Base-by-base conservation (phyloP, 2,113 vertebrate genomes). In the Prietella phreatophila region DNA sequence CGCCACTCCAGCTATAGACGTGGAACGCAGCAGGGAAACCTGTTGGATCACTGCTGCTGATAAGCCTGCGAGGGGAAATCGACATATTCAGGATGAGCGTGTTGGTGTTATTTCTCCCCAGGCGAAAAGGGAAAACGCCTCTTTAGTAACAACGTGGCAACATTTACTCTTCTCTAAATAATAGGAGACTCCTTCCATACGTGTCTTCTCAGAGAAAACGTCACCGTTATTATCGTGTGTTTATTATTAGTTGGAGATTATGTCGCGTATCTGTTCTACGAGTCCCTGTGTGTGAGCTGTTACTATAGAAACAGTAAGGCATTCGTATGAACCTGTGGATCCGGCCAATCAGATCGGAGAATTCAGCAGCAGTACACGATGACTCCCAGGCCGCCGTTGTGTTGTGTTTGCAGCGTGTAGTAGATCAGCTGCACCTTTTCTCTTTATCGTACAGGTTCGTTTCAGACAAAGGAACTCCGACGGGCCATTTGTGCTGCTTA, bases 31-130 rank as follows among this genome's bases (percentile, higher is more conserved):
- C 67, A 33, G 88, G 85, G 82, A 73, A 83, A 53, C 73, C 75
- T 53, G 81, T 84, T 58, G 13, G 88, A 89, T 87, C 88, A 85
- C 63, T 75, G 73, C 73, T 73, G 63, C 79, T 39, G 86, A 53
- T 85, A 82, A 87, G 85, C 65, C 78, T 3, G 27, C 8, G 4
- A 33, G 75, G 75, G 42, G 27, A 47, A 25, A 6, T 33, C 30
- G 47, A 33, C 47, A 1, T 0, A 6, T 27, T 53, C 42, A n/a
- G 25, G 4, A 17, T 4, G 25, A 80, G 76, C 0, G 5, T 30
- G 25, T 0, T 2, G 11, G 2, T 0, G 13, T 80, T 78, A 27
- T 50, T 33, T n/a, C 78, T 56, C 67, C 67, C 75, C 56, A 4
- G 58, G 25, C 47, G 8, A 65, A 55, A 85, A 60, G 22, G 17